Base-by-base conservation (phyloP, 2,113 vertebrate species). In the Danio rerio region DNA sequence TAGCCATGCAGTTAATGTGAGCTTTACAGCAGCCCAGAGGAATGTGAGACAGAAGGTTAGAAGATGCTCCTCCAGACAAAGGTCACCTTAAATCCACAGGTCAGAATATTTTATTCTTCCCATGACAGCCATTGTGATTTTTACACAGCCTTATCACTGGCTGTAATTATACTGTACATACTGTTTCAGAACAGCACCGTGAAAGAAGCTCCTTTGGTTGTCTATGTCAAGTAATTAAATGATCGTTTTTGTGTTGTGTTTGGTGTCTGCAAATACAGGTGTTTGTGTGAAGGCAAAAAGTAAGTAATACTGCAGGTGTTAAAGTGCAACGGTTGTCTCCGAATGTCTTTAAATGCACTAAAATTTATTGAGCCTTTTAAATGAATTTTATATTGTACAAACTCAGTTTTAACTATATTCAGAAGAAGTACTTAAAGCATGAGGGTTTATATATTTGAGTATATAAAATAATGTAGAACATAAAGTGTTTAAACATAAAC, bases 1-100 rank as follows among this genome's bases (percentile, higher is more conserved):
- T 83, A 81, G 75, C 59, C 31, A 45, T 40, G 55, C 69, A 59
- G 75, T 83, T 87, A 69, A 86, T 86, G 86, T 72, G 80, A 78
- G 83, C 68, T 90, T 92, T 89, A 91, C 88, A 81, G 86, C 84
- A 81, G 77, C 45, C 62, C 74, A 77, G 87, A 85, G 78, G 83
- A 80, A 50, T 62, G 82, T 74, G 59, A 84, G 78, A 76, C 81
- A 47, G 69, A 21, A 20, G 81, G 82, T 68, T 69, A 81, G 71
- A 75, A 78, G 82, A 82, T 88, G 74, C 47, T 86, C 87, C 80
- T 71, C 81, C 85, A 78, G 86, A 88, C 52, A 12, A 80, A 82
- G 80, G 83, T 88, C 84, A 85, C 63, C 87, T 84, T 87, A 88
- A 90, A 89, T 88, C 83, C 80, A 84, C 78, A 84, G 79, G 87